Evolutionary conservation across 1,140 invertebrate species (phyloP).

Genomic region (Copidosoma floridanum): DNA sequence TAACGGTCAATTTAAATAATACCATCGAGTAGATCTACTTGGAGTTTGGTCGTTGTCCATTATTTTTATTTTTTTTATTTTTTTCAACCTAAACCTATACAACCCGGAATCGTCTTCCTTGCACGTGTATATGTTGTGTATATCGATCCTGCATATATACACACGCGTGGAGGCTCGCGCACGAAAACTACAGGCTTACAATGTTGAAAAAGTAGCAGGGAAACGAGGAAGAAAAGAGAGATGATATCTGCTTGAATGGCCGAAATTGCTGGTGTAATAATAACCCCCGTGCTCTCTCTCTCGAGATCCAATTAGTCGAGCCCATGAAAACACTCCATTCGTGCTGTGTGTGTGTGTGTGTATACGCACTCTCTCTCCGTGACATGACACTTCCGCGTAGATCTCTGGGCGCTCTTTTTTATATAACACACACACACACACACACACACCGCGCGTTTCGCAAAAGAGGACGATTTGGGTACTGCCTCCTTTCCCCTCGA

Average conservation of each 20-base stretch:
- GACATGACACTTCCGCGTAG: slow-evolving; percentile 30
- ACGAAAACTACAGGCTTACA: no score
- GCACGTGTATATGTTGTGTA: neutral
- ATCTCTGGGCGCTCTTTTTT: slow-evolving; percentile 7
- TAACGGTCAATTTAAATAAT: slow-evolving; percentile 33
- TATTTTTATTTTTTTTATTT: neutral
- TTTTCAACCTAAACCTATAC: neutral
- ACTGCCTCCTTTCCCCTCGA: neutral
- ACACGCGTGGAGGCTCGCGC: neutral
- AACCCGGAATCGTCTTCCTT: neutral
- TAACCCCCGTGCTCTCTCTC: no score
- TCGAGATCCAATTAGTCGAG: slow-evolving; percentile 34
- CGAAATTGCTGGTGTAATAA: slow-evolving; percentile 31
- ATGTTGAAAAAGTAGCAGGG: slow-evolving; percentile 8
- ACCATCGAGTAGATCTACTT: neutral
- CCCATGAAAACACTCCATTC: no score
- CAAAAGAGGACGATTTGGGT: neutral
- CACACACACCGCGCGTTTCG: no score
- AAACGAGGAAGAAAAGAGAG: slow-evolving; percentile 1
- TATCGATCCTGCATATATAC: neutral
- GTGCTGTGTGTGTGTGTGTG: slow-evolving; percentile 1
- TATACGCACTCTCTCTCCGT: slow-evolving; percentile 21
- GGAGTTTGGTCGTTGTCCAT: neutral
- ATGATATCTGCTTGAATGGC: slow-evolving; percentile 22
- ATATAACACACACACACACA: no score